Evolutionary conservation across 64 coral and sea anemone species (phyloP), one percentile per base, ranked within the genome.

Genomic region (Montipora foliosa): DNA sequence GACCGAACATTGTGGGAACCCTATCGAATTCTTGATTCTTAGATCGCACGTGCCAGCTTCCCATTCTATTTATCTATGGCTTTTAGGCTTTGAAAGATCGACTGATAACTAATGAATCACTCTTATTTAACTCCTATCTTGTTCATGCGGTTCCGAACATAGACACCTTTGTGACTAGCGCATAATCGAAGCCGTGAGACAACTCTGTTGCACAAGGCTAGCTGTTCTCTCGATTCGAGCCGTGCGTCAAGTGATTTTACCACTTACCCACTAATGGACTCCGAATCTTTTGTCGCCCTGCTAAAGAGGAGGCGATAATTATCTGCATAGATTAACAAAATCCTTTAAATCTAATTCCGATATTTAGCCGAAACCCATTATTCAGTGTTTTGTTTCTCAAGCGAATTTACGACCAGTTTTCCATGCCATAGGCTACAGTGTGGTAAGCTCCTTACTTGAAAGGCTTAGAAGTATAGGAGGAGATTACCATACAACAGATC

Each of bases 191-290:
- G 37, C 37, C 11, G 52, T 62, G n/a, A 82, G 37, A 60, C 53
- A 61, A 24, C 19, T 62, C 61, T 45, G 52, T 60, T 3, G 13
- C 61, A 4, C 22, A 3, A 8, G 10, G 25, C 3, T 49, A 22
- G 70, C 7, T 19, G 8, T 49, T 22, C 45, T 49, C 9, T 4
- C 49, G 76, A 78, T 50, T 19, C 4, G 16, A 78, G 47, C 5
- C 17, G 50, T 14, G 58, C 58, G 58, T 47, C 8, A 13, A 47
- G 19, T 46, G 47, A 3, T 48, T 45, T 86, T 72, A 86, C 49
- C 66, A 4, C 37, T 13, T 44, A 22, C 19, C 50, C 82, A 66
- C 82, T 86, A 86, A 86, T 86, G 82, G 82, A 86, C 66, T 86
- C 71, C 82, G 71, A 68, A 14, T 49, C 19, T 86, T 86, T 50